Conservation (phyloP, 2,113 vertebrate genomes). For the Macaca nemestrina region DNA sequence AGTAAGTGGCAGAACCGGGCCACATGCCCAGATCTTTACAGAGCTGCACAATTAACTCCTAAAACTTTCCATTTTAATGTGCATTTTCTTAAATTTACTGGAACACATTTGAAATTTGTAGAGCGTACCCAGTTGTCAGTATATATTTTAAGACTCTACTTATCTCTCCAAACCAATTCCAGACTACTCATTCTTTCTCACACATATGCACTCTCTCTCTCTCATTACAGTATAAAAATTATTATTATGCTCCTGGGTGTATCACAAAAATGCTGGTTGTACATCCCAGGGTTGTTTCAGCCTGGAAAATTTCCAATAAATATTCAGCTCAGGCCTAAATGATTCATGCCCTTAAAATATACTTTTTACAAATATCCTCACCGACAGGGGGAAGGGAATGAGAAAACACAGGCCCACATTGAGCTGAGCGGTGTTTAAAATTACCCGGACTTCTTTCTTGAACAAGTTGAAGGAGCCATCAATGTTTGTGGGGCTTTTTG, state of each 20-base stretch:
- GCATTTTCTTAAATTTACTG: slow-evolving; percentile 43
- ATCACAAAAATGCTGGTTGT: not conserved
- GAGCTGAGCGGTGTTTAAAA: not conserved
- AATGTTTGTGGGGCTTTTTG: not conserved
- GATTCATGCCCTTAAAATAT: not conserved
- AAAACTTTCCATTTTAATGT: not conserved
- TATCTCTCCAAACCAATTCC: slow-evolving; percentile 58
- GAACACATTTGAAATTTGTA: not conserved
- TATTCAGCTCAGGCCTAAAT: slow-evolving; percentile 6
- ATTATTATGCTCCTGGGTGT: not conserved
- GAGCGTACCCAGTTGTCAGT: not conserved
- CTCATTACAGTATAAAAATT: not conserved
- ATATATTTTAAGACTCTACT: slow-evolving; percentile 54
- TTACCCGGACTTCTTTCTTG: not conserved
- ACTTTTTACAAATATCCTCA: not conserved
- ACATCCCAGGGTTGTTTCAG: not conserved
- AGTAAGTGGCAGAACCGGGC: not conserved
- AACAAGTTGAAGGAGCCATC: not conserved
- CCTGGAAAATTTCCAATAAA: slow-evolving; percentile 32
- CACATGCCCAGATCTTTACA: not conserved
- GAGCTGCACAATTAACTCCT: not conserved
- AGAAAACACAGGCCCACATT: not conserved
- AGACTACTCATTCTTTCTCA: not conserved
- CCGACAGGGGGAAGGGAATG: not conserved
- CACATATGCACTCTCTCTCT: not conserved